Base-by-base conservation (phyloP, 2,888 invertebrate genomes). In the Standfussiana lucernea region DNA sequence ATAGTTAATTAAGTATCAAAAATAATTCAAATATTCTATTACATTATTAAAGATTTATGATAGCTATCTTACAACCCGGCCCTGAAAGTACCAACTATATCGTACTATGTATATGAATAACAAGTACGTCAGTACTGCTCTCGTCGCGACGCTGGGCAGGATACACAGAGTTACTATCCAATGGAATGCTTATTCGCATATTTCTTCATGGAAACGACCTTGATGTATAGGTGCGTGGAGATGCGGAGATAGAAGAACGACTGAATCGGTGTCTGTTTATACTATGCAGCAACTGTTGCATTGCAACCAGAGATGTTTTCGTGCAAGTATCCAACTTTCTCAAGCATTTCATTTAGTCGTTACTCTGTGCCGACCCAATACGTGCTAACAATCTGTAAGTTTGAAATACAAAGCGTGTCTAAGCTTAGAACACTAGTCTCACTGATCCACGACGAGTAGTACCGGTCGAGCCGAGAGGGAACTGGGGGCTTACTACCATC, bases 1-100 rank as follows among this genome's bases (percentile, higher is more conserved):
- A 92, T 91, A 92, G 89, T 86, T 91, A 92, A 92, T 92, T 92
- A 93, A 92, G 93, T 95, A 95, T 95, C 94, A 94, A 95, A 95
- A 94, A 94, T 94, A 94, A 94, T 92, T 91, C 83, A 88, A 91
- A 92, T 92, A 90, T 92, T 89, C 90, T 91, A 91, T 92, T 91
- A 91, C 85, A 87, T 86, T 88, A 90, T 89, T 89, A 89, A 87
- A 88, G 86, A 86, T 88, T 88, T 89, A 86, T 81, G 85, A 87
- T 87, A 91, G 88, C 89, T 92, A 92, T 92, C 79, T 91, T 92
- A 93, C 91, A 92, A 90, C 90, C 91, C 92, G 91, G 91, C 91
- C 92, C 87, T 86, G 85, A 50, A 84, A 83, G 80, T 90, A 88
- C 84, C 86, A 88, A 88, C 80, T 86, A 88, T 77, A 86, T 82